A percentile compares a stretch with the other conserved stretches of the same genome.
Evolutionary conservation across 1,140 invertebrate species (phyloP).

Genomic region (Elysia chlorotica): DNA sequence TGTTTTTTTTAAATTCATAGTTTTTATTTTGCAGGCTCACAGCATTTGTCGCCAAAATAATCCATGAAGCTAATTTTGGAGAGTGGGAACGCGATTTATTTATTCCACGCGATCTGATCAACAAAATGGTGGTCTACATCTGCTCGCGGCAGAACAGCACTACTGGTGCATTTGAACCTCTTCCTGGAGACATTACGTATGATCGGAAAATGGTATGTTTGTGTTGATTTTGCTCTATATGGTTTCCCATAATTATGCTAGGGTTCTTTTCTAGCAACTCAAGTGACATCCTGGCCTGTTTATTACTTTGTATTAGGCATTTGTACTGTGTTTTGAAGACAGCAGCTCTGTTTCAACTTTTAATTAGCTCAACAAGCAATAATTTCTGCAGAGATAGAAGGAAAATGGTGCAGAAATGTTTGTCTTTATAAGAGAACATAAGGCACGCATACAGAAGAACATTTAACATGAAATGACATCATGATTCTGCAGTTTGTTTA

Average conservation of each 20-base stretch:
- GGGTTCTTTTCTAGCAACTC: too few relatives aligned
- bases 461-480: background rate
- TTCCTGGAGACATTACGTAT: conserved; percentile 34
- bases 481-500: background rate
- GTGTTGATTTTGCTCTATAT: too few relatives aligned
- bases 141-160: conserved; percentile 49
- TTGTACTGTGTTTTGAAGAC: background rate
- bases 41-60: conserved; percentile 54
- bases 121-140: conserved; percentile 53
- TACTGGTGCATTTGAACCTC: conserved; percentile 52
- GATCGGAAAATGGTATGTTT: conserved; percentile 54
- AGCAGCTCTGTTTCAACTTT: background rate
- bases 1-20: background rate
- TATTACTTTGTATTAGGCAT: background rate
- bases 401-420: too few relatives aligned
- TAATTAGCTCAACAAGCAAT: too few relatives aligned
- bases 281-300: too few relatives aligned
- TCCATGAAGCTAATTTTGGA: conserved; percentile 52
- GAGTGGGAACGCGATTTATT: conserved; percentile 59
- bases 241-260: too few relatives aligned
- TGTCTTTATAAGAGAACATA: background rate
- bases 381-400: too few relatives aligned
- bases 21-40: conserved; percentile 48
- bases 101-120: conserved; percentile 54
- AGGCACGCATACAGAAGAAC: background rate